A percentile compares a stretch with the other conserved stretches of the same genome.
Conservation (phyloP, 1,140 invertebrate species). For the Arctopsyche grandis region DNA sequence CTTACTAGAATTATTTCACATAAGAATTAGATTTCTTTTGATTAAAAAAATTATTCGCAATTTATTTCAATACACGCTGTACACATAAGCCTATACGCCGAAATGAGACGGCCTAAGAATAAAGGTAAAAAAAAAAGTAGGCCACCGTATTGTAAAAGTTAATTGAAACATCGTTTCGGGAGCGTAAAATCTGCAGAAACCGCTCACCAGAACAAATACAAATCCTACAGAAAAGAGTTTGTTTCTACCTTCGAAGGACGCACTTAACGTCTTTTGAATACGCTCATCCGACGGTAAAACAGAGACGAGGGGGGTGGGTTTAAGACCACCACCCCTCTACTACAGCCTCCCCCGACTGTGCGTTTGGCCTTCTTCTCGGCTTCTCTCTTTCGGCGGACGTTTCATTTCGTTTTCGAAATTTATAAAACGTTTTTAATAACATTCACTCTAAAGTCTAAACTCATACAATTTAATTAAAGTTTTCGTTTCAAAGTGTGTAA, state of each 20-base stretch:
- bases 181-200: conserved; percentile 39
- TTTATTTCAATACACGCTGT: no score
- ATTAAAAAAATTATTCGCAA: no score
- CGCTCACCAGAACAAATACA: conserved; percentile 42
- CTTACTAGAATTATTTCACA: no score
- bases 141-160: conserved; percentile 26
- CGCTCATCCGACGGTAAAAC: conserved; percentile 37
- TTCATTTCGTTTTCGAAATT: not conserved
- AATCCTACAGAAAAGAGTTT: conserved; percentile 42
- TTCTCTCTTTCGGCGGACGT: not conserved
- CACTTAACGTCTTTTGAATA: conserved; percentile 52
- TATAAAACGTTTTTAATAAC: not conserved
- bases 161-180: conserved; percentile 47
- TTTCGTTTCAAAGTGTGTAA: not conserved
- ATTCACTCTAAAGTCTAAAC: not conserved
- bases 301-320: not conserved
- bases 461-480: not conserved
- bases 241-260: conserved; percentile 38
- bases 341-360: not conserved
- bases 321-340: not conserved
- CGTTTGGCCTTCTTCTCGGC: not conserved
- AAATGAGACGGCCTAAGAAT: not conserved
- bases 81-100: no score
- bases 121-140: not conserved
- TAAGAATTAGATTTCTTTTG: no score